Percentiles rank a stretch among this genome's conserved stretches.
phyloP scores from a whole-genome alignment of 2,797 vertebrate genomes.

The Spea hammondii region DNA sequence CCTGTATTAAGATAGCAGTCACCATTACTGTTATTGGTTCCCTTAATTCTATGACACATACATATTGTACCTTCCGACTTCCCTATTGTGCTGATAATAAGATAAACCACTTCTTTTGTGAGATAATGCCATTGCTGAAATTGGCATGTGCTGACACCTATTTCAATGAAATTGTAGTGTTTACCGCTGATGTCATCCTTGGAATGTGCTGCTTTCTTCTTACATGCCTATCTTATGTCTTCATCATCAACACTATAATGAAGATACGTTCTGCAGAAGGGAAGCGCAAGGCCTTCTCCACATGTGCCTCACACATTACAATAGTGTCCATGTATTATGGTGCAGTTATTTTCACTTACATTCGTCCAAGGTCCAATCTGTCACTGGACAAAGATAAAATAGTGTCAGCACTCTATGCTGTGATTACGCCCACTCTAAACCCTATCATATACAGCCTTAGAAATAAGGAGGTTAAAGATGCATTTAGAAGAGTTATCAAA shows the following conservation, averaged over 20 bases:
- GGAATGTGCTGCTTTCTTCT: conserved; percentile 55
- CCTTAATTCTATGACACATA: conserved; percentile 56
- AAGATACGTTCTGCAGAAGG: conserved; percentile 52
- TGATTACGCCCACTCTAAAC: conserved; percentile 57
- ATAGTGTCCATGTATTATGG: conserved; percentile 57
- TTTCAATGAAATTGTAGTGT: conserved; percentile 57
- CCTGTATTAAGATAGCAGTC: conserved; percentile 42
- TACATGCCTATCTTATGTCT: conserved; percentile 57
- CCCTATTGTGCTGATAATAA: conserved; percentile 57
- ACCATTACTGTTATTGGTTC: conserved; percentile 45
- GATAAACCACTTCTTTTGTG: conserved; percentile 61
- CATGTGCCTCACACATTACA: conserved; percentile 56
- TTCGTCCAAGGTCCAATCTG: conserved; percentile 55
- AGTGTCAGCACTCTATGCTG: conserved; percentile 55
- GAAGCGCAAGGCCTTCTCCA: conserved; percentile 59
- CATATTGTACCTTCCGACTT: conserved; percentile 54
- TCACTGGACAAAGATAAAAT: conserved; percentile 56
- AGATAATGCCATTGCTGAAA: conserved; percentile 57
- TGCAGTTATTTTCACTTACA: conserved; percentile 59
- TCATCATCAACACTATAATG: conserved; percentile 55
- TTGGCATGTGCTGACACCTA: conserved; percentile 56
- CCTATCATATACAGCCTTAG: conserved; percentile 56
- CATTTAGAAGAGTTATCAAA: conserved; percentile 51
- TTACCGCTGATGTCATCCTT: conserved; percentile 54
- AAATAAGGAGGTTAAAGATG: conserved; percentile 57